Conservation (phyloP, 2,113 vertebrate species). For the Calidris pugnax region DNA sequence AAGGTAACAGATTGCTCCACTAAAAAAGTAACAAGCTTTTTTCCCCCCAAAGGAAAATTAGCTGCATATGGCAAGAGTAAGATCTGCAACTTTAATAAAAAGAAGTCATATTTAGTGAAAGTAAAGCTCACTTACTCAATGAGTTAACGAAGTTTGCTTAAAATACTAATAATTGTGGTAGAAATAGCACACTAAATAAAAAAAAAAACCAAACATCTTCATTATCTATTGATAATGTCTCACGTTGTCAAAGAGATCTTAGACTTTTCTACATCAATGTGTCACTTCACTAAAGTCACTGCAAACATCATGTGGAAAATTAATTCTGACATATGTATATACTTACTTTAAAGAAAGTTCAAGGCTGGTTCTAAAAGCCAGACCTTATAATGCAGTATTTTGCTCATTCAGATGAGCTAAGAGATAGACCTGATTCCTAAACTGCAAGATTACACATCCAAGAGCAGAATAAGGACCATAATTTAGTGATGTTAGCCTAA, state of each 20-base stretch:
- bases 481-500: neutral
- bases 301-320: conserved; percentile 8
- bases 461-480: neutral
- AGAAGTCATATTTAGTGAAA: conserved; percentile 47
- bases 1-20: conserved; percentile 71
- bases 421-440: neutral
- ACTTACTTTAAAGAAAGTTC: neutral
- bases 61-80: conserved; percentile 69
- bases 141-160: conserved; percentile 47
- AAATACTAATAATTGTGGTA: conserved; percentile 46
- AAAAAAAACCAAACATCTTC: neutral
- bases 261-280: neutral
- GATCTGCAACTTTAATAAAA: conserved; percentile 65
- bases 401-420: neutral
- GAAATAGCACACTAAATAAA: neutral
- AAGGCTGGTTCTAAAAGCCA: neutral
- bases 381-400: neutral
- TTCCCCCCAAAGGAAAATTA: conserved; percentile 70
- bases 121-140: conserved; percentile 29
- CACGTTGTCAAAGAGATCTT: conserved; percentile 10
- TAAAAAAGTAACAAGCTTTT: conserved; percentile 71
- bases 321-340: neutral
- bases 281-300: conserved; percentile 9
- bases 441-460: neutral
- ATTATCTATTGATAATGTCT: conserved; percentile 33